Base-by-base conservation (phyloP, 2,113 vertebrate species). In the Lanius ludovicianus region DNA sequence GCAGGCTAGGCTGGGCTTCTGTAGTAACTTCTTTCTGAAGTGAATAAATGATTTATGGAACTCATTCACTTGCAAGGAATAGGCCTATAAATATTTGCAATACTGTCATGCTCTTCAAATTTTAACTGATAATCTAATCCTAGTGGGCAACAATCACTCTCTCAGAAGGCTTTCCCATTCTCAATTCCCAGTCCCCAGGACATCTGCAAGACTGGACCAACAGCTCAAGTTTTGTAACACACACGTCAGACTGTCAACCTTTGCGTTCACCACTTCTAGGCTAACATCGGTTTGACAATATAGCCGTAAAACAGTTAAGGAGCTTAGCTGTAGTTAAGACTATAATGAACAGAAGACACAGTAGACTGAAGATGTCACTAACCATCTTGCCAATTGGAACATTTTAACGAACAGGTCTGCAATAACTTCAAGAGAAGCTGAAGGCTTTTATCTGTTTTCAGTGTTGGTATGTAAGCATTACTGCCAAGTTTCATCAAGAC, bases 361-460 rank as follows among this genome's bases (percentile, higher is more conserved):
- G 87, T 90, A 97, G 93, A 96, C 94, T 91, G 87, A 96, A 97
- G 92, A 82, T 73, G 88, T 50, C 60, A 96, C 98, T 98, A 96
- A 98, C 98, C 98, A 81, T 96, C 96, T 84, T 44, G 96, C 2
- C 90, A 22, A 75, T 91, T 16, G 91, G 97, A 89, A 77, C 93
- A 94, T 96, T 94, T 98, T 94, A 92, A 86, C 76, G 31, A 81
- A 96, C 97, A 84, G 10, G 98, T 98, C 97, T 98, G 98, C 91
- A 99, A 78, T 91, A 99, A 96, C 83, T 96, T 97, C 90, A 99
- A 94, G 93, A 99, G 83, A 62, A 99, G 95, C 98, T 99, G 99
- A 84, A 99, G 98, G 97, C 99, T 98, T 98, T 98, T 98, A 97
- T 99, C 99, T 14, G 98, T 95, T 98, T 99, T 99, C 65, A 97